Conservation (phyloP, 2,113 vertebrate species). For the Nesogale talazaci region DNA sequence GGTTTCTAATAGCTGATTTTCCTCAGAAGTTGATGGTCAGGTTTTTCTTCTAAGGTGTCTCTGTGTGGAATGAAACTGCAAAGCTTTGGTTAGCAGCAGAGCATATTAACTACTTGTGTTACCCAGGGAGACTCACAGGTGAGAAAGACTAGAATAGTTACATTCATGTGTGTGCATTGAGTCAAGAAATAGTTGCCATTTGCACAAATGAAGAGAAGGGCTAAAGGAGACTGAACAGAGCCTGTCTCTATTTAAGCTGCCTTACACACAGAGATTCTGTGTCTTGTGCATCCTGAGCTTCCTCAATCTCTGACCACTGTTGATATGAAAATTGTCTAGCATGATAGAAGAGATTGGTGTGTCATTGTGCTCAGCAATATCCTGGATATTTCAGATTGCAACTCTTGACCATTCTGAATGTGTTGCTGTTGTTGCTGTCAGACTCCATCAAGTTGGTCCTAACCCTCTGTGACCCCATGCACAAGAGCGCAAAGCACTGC, state of each 20-base stretch:
- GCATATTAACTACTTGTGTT: not conserved
- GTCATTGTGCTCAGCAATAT: too few species aligned
- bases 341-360: too few species aligned
- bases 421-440: too few species aligned
- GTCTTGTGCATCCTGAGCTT: not conserved
- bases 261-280: too few species aligned
- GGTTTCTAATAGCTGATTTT: not conserved
- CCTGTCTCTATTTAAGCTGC: too few species aligned
- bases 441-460: too few species aligned
- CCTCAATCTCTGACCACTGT: too few species aligned
- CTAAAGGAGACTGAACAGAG: too few species aligned
- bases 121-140: not conserved
- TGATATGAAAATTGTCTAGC: not conserved
- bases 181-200: not conserved
- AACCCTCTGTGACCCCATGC: too few species aligned
- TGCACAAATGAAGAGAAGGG: not conserved
- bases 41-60: not conserved
- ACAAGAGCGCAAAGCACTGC: too few species aligned
- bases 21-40: not conserved
- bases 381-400: too few species aligned
- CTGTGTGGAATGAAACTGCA: not conserved
- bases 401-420: too few species aligned
- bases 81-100: not conserved
- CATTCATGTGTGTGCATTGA: not conserved
- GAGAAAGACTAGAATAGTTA: not conserved